Base-by-base conservation (phyloP, 2,888 invertebrate species). In the Hirtodrosophila trivittata region DNA sequence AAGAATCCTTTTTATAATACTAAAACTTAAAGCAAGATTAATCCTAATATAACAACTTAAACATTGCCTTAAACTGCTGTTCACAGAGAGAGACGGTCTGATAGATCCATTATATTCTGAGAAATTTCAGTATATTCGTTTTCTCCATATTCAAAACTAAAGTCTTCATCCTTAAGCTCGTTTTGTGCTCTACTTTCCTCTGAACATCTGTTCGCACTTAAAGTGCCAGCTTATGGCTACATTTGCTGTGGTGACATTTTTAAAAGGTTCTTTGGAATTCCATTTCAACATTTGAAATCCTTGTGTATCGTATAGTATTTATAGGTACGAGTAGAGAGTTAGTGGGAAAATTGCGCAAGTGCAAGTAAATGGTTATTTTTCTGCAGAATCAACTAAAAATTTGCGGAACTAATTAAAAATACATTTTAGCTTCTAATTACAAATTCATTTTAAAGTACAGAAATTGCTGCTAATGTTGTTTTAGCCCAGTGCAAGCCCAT, bases 351-450 rank as follows among this genome's bases (percentile, higher is more conserved):
- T 39, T 37, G 33, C 37, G 49, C 49, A 45, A 52, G 2, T 43
- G 49, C 26, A 21, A 21, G 3, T 2, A 21, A 21, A 21, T 21
- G 2, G 18, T 5, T 21, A 21, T 25, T n/a, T 30, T 55, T 68
- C 30, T 33, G 55, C 52, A 43, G 52, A 28, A 47, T 56, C 50
- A 59, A 74, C 74, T 50, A 43, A 82, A 82, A 69, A 21, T 21
- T 64, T 60, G 59, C 74, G 43, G 60, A 83, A 77, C 75, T 83
- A 82, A 82, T 82, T 77, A 78, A 77, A 85, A 82, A 78, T 78
- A 82, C 80, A 77, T 82, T 82, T 78, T 56, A 50, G 69, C 70
- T 73, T 66, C 67, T 85, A 85, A 85, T 82, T 82, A 80, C 72
- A 66, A 85, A 83, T 83, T 82, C 80, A 80, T 77, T 85, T 85